Base-by-base conservation (phyloP, 2,113 vertebrate species). In the Hypanus sabinus region DNA sequence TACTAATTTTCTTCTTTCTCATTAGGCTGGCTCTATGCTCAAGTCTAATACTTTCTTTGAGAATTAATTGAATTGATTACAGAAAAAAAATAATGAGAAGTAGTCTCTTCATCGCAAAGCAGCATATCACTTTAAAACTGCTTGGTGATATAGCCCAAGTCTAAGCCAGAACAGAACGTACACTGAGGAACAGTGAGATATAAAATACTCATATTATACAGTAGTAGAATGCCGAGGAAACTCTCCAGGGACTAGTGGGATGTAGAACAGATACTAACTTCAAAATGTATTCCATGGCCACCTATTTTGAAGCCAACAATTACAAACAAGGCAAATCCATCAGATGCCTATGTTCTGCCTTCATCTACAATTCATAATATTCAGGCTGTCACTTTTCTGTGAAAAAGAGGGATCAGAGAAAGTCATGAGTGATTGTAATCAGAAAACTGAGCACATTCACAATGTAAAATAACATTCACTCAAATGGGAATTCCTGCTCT, bases 381-480 rank as follows among this genome's bases (percentile, higher is more conserved):
- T 88, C 12, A 30, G 27, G 57, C 57, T 57, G 57, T 88, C 27
- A 62, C 83, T 57, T 62, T 57, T 57, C 57, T 88, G 55, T 14
- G 2, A 24, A 60, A 27, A 11, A 16, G 12, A 24, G 46, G 22
- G 55, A 85, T 30, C 55, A 57, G 81, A 62, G 83, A 88, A 62
- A 62, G 83, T 88, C 83, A 16, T 55, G 57, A 88, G 60, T 62
- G 57, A 60, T 62, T 60, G 57, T 62, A 57, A 60, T n/a, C 57
- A 88, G 24, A 62, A 88, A 62, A 14, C 83, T n/a, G 55, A 62
- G 83, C 57, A 62, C 60, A 62, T 62, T 88, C 83, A 16, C 24
- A 88, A n/a, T n/a, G 30, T 88, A n/a, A 88, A 88, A 70, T 18
- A 88, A 88, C 30, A 62, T 88, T 62, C 55, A n/a, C 57, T 88